These are phyloP conservation scores for Thymelicus sylvestris DNA, from an alignment of 2,888 invertebrate species.

Conservation along the genomic window DNA sequence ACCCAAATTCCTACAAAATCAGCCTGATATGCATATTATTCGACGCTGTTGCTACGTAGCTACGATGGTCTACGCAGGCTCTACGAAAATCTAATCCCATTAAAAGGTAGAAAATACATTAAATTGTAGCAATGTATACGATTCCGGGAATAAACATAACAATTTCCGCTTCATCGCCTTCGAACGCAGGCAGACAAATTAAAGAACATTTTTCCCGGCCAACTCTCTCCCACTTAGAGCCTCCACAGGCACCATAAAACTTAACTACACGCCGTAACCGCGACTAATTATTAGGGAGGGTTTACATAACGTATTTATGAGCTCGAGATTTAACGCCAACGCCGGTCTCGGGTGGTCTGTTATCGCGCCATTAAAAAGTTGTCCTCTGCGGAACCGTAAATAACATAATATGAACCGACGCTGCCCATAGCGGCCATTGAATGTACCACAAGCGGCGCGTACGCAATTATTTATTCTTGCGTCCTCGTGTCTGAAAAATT, in stretches of 20 bases:
- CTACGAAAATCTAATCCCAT: conserved; percentile 73
- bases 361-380: conserved; percentile 83
- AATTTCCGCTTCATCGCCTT: conserved; percentile 76
- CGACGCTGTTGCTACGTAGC: conserved; percentile 43
- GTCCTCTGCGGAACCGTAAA: conserved; percentile 79
- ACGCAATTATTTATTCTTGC: conserved; percentile 36
- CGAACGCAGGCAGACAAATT: conserved; percentile 75
- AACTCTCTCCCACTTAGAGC: conserved; percentile 66
- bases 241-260: conserved; percentile 76
- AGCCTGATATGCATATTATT: conserved; percentile 51
- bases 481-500: not conserved
- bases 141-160: conserved; percentile 75
- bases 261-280: conserved; percentile 81
- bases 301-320: conserved; percentile 84
- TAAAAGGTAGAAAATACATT: conserved; percentile 65
- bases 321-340: conserved; percentile 79
- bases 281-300: conserved; percentile 84
- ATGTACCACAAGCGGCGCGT: conserved; percentile 40
- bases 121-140: conserved; percentile 67
- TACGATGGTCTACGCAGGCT: conserved; percentile 53
- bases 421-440: conserved; percentile 47
- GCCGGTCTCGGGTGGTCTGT: conserved; percentile 81
- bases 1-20: conserved; percentile 57
- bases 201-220: conserved; percentile 76
- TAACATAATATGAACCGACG: conserved; percentile 71